These are phyloP conservation scores for Mallotus villosus DNA, from an alignment of 2,797 vertebrate genomes.

Conservation along the genomic window DNA sequence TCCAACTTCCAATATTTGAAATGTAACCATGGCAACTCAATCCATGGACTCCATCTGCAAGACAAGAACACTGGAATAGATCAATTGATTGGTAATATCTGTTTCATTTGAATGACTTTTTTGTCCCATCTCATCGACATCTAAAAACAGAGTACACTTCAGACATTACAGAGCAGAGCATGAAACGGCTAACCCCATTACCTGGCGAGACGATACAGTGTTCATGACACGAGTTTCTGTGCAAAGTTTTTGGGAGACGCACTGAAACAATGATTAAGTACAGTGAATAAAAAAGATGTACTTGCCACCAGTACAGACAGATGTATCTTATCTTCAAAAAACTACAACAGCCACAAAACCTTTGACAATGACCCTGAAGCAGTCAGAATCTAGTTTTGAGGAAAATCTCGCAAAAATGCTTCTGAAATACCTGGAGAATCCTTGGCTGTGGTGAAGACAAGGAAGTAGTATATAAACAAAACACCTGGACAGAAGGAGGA, in stretches of 20 bases:
- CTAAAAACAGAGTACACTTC: not conserved
- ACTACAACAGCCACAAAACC: not conserved
- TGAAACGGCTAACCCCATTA: slow-evolving; percentile 31
- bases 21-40: slow-evolving; percentile 60
- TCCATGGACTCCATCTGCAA: slow-evolving; percentile 57
- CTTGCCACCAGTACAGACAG: not conserved
- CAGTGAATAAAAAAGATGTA: not conserved
- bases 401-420: not conserved
- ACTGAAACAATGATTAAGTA: slow-evolving; percentile 44
- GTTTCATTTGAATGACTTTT: not conserved
- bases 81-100: not conserved
- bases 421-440: not conserved
- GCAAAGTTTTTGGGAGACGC: not conserved
- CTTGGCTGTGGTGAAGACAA: not conserved
- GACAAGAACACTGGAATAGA: not conserved
- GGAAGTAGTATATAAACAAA: slow-evolving; percentile 4
- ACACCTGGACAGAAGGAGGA: slow-evolving; percentile 40
- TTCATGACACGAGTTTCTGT: slow-evolving; percentile 6
- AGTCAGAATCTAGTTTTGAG: not conserved
- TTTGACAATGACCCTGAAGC: not conserved
- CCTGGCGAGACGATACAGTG: slow-evolving; percentile 59
- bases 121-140: not conserved
- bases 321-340: not conserved
- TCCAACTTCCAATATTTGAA: rapidly evolving
- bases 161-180: not conserved